These are phyloP conservation scores for Calliphora vicina DNA, from an alignment of 1,140 invertebrate species.

Conservation along the genomic window DNA sequence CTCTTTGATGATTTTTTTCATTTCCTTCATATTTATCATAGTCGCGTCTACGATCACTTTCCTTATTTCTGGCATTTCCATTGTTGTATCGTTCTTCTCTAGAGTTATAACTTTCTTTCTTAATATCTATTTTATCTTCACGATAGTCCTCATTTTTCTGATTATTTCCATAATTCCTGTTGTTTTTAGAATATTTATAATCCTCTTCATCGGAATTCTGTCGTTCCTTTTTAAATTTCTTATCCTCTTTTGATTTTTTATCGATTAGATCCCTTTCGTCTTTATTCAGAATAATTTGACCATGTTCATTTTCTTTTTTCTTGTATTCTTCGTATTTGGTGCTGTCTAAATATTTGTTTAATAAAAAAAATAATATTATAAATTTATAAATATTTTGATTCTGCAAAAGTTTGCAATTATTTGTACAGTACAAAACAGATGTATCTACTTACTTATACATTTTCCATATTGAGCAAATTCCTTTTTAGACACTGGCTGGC, in stretches of 20 bases:
- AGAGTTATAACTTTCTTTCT: no score
- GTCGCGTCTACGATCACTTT: background rate
- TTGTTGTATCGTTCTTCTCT: background rate
- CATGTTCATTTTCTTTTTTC: conserved; percentile 64
- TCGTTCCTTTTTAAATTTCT: conserved; percentile 31
- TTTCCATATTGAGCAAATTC: conserved; percentile 84
- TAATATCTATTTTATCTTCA: background rate
- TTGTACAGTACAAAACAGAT: background rate
- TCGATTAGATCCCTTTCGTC: background rate
- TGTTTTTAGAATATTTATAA: background rate
- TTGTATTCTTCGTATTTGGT: conserved; percentile 75
- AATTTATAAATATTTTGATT: background rate
- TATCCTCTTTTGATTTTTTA: conserved; percentile 29
- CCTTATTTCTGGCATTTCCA: background rate
- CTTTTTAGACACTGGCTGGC: conserved; percentile 77
- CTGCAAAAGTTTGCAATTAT: no score
- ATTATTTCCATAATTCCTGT: background rate
- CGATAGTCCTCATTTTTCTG: background rate
- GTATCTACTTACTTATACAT: conserved; percentile 75
- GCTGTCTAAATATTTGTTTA: conserved; percentile 67
- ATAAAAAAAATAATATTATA: background rate
- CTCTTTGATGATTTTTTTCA: background rate
- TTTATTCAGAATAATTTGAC: conserved; percentile 53
- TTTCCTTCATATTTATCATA: background rate
- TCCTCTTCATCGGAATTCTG: conserved; percentile 30